Percentiles rank a stretch among this genome's conserved stretches.
Conservation (phyloP, 2,888 invertebrate genomes). For the Drosophila demipolita region DNA sequence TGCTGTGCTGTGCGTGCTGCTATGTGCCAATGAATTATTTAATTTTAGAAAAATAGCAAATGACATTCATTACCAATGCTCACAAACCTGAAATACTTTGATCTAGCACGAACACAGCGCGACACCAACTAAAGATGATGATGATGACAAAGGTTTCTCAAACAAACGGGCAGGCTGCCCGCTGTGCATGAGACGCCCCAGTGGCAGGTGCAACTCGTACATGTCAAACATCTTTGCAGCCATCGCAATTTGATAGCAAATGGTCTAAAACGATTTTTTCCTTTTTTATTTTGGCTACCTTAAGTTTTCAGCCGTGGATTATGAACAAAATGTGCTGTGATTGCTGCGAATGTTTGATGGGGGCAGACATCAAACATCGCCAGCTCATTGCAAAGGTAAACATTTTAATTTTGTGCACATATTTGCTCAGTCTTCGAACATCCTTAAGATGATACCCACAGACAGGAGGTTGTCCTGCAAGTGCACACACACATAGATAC, state of each 20-base stretch:
- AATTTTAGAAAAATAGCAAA: constrained; percentile 64
- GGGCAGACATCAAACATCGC: constrained; percentile 26
- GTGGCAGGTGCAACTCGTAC: constrained; percentile 48
- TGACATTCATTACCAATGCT: constrained; percentile 57
- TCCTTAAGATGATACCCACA: neutral
- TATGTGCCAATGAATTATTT: constrained; percentile 40
- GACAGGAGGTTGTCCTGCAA: constrained; percentile 15
- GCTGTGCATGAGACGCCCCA: constrained; percentile 23
- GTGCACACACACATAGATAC: constrained; percentile 1
- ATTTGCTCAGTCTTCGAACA: constrained; percentile 32
- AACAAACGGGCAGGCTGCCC: neutral
- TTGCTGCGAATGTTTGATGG: constrained; percentile 9
- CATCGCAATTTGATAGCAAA: constrained; percentile 6
- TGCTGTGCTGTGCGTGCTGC: neutral
- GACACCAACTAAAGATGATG: constrained; percentile 12
- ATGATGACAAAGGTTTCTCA: constrained; percentile 3
- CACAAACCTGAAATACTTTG: constrained; percentile 61
- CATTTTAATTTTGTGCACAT: constrained; percentile 50
- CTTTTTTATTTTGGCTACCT: constrained; percentile 27
- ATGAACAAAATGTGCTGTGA: neutral
- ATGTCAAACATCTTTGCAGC: constrained; percentile 50
- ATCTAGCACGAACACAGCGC: constrained; percentile 50
- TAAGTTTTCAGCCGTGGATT: neutral
- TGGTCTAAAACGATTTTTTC: constrained; percentile 35
- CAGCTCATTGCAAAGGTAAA: constrained; percentile 58